These are phyloP conservation scores for Microplitis deprimator DNA, from an alignment of 2,888 invertebrate species.

Conservation along the genomic window DNA sequence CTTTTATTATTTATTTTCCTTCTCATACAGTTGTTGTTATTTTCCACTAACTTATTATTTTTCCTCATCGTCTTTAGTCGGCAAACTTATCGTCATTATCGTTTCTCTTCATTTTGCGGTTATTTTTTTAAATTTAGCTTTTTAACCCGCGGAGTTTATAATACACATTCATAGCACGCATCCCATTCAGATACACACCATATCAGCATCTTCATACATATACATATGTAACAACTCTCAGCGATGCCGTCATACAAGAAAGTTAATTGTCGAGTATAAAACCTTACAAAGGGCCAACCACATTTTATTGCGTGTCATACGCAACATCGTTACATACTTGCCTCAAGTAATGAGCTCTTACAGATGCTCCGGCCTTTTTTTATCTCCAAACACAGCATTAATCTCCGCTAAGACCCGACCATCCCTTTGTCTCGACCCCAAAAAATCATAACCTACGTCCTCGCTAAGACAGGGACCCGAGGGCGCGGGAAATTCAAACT, in stretches of 20 bases:
- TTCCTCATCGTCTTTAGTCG: constrained; percentile 28
- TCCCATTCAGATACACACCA: constrained; percentile 36
- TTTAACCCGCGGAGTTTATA: constrained; percentile 20
- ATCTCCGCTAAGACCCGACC: background rate
- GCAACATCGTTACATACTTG: constrained; percentile 61
- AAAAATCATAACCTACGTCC: too few species aligned
- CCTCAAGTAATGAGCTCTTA: constrained; percentile 60
- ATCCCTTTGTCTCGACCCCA: background rate
- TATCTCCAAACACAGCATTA: background rate
- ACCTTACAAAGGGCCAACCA: constrained; percentile 42
- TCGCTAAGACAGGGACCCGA: too few species aligned
- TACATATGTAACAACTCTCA: constrained; percentile 4
- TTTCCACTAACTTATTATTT: constrained; percentile 31
- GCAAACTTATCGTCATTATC: constrained; percentile 36
- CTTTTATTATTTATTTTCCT: background rate
- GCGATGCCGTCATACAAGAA: constrained; percentile 26
- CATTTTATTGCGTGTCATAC: constrained; percentile 60
- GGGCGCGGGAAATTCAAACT: too few species aligned
- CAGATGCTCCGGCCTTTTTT: constrained; percentile 53
- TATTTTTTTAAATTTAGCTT: constrained; percentile 43
- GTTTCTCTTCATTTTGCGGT: constrained; percentile 32
- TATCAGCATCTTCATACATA: constrained; percentile 10
- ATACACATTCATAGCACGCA: constrained; percentile 41
- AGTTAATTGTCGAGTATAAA: constrained; percentile 53
- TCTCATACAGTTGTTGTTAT: background rate